Conservation (phyloP, 2,113 vertebrate genomes). For the Zosterops lateralis region DNA sequence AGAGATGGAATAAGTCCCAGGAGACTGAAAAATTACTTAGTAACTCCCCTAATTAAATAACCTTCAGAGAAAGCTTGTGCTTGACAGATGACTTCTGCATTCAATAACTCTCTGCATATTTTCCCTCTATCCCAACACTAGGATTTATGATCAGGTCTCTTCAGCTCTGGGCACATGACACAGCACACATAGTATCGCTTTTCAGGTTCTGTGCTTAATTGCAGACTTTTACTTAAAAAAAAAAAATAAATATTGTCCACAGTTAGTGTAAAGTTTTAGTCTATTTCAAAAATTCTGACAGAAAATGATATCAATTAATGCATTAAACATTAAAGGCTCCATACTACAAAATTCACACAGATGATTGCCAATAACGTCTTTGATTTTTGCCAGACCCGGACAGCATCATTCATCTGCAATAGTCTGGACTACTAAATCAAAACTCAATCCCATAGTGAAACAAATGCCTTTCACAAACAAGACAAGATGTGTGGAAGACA, state of each 20-base stretch:
- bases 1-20: not conserved
- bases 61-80: not conserved
- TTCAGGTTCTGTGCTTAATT: not conserved
- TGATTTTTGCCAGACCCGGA: not conserved
- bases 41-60: not conserved
- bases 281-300: not conserved
- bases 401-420: not conserved
- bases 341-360: not conserved
- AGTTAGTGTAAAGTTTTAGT: not conserved
- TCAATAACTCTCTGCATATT: not conserved
- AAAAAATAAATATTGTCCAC: not conserved
- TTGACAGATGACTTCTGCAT: conserved; percentile 12
- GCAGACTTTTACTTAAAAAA: not conserved
- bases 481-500: not conserved
- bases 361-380: not conserved
- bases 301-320: not conserved
- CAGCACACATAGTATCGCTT: fast-evolving
- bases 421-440: not conserved
- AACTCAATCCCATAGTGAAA: not conserved
- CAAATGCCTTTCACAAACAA: not conserved
- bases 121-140: not conserved
- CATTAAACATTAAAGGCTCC: not conserved
- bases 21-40: conserved; percentile 15
- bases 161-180: not conserved
- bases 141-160: not conserved